These are phyloP conservation scores for Psammodynastes pulverulentus DNA, from an alignment of 2,113 vertebrate genomes.

Conservation along the genomic window DNA sequence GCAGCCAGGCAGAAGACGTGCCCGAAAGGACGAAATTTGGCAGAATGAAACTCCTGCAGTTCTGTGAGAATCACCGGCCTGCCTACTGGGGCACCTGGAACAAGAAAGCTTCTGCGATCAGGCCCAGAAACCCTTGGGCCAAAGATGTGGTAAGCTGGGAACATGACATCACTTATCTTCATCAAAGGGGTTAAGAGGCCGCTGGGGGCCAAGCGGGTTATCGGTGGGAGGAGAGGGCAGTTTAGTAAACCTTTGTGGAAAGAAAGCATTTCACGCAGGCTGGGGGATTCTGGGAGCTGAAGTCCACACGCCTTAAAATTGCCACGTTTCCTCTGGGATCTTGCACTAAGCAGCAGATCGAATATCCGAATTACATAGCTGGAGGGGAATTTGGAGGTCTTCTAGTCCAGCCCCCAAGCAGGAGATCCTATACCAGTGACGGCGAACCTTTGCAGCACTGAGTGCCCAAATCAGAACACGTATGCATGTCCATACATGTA, in stretches of 20 bases:
- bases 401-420: neutral
- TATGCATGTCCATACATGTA: too few species aligned
- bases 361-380: neutral
- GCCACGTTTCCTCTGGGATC: neutral
- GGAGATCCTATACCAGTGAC: neutral
- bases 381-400: neutral
- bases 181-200: too few species aligned
- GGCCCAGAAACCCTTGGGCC: slow-evolving; percentile 78
- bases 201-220: fast-evolving
- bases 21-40: slow-evolving; percentile 79
- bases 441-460: too few species aligned
- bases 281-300: neutral
- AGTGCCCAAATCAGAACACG: too few species aligned
- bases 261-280: neutral
- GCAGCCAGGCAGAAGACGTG: slow-evolving; percentile 61
- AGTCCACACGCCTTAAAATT: neutral
- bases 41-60: slow-evolving; percentile 93
- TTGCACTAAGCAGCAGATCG: neutral
- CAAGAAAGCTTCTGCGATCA: slow-evolving; percentile 76
- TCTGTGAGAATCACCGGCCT: slow-evolving; percentile 89
- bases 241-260: neutral
- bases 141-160: slow-evolving; percentile 78
- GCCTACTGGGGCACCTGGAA: slow-evolving; percentile 98
- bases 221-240: neutral
- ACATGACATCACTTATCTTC: fast-evolving